Base-by-base conservation (phyloP, 2,797 vertebrate genomes). In the Cichlasoma orientale region DNA sequence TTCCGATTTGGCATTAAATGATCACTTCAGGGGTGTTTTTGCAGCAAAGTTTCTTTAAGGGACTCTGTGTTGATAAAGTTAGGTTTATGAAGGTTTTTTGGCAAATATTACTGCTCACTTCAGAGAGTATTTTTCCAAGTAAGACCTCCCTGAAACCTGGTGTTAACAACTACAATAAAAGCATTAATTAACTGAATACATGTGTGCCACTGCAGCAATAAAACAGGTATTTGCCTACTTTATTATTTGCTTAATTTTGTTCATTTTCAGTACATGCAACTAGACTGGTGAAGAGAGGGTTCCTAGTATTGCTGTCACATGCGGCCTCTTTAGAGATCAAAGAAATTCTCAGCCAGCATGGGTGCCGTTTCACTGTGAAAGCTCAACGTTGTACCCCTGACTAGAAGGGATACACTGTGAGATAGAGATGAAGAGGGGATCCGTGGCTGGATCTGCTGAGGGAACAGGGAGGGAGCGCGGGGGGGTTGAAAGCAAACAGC, bases 401-500 rank as follows among this genome's bases (percentile, higher is more conserved):
- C 77, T 56, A 31, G 79, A 79, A 68, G 77, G 86, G 77, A 86
- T 85, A 83, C 84, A 77, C 77, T 55, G 82, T 5, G 75, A 89
- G 90, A 87, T 79, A 84, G 80, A 84, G 75, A 82, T 44, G 56
- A 77, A 69, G 73, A 79, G 74, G 78, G 75, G 86, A 89, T 90
- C 83, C 84, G 79, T 29, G 73, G 80, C 52, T 74, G 18, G 72
- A 13, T 21, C 33, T n/a, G 72, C 57, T 41, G 77, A 27, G 4
- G 47, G 18, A 18, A 25, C 14, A 9, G 21, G 38, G 13, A 52
- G 55, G 74, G 61, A 23, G 9, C 9, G 33, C 1, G 33, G 33
- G 33, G n/a, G 76, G 79, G 59, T 78, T 87, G 76, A 92, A 90
- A 85, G 75, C 89, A 91, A 90, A 92, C 86, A 90, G 84, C 84